Evolutionary conservation across 2,888 invertebrate genomes (phyloP).

Genomic region (Rhingia rostrata): DNA sequence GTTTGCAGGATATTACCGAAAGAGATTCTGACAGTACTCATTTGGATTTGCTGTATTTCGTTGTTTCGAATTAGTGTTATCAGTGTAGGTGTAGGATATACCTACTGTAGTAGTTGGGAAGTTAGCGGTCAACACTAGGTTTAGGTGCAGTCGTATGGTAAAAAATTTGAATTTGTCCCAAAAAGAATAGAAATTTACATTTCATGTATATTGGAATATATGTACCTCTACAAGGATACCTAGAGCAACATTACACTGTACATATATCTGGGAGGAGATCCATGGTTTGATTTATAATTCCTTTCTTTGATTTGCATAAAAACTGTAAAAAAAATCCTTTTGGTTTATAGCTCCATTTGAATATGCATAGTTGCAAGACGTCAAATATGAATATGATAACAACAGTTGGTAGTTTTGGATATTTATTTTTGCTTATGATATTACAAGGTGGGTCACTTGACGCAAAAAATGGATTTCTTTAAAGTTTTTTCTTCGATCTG

Average conservation of each 20-base stretch:
- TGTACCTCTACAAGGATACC: constrained; percentile 26
- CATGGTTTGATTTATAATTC: constrained; percentile 70
- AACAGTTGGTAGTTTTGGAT: not conserved
- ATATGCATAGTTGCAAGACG: constrained; percentile 61
- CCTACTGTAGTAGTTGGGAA: constrained; percentile 16
- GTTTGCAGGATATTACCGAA: constrained; percentile 57
- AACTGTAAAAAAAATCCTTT: constrained; percentile 68
- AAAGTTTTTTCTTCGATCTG: no score
- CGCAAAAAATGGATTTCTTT: no score
- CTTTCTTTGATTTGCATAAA: constrained; percentile 71
- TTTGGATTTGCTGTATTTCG: constrained; percentile 64
- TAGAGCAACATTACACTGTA: constrained; percentile 16
- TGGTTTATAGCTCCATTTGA: constrained; percentile 71
- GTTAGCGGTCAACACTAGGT: constrained; percentile 38
- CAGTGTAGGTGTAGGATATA: constrained; percentile 45
- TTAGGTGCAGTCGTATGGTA: not conserved
- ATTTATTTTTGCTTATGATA: no score
- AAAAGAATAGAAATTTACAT: constrained; percentile 56
- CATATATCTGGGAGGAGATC: constrained; percentile 48
- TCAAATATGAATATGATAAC: constrained; percentile 9
- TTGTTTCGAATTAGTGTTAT: constrained; percentile 74
- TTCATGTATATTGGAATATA: constrained; percentile 39
- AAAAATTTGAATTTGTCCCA: not conserved
- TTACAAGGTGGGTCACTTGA: no score
- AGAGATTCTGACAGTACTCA: constrained; percentile 64